A percentile compares a stretch with the other conserved stretches of the same genome.
These are phyloP conservation scores for Cryptomyrus ogoouensis DNA, from an alignment of 2,113 vertebrate genomes.

Conservation along the genomic window DNA sequence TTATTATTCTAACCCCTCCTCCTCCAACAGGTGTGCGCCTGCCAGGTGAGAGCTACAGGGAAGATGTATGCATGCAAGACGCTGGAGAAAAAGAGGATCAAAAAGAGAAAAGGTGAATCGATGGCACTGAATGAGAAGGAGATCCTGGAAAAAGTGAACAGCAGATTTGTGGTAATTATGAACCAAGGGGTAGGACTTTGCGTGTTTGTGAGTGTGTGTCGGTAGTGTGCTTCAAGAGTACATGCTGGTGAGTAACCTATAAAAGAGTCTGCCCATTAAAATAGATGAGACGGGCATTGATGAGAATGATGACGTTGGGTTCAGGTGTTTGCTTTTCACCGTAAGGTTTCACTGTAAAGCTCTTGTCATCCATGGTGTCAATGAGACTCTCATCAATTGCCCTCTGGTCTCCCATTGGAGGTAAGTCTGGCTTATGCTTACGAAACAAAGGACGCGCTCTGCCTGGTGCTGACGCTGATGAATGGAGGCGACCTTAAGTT, in stretches of 20 bases:
- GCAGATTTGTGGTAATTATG: conserved; percentile 94
- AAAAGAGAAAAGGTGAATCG: conserved; percentile 93
- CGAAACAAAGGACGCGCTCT: conserved; percentile 94
- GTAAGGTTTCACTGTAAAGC: neutral
- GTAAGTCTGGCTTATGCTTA: conserved; percentile 95
- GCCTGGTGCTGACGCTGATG: conserved; percentile 94
- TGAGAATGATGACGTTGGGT: neutral
- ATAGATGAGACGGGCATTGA: neutral
- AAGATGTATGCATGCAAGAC: conserved; percentile 99
- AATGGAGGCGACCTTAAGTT: conserved; percentile 97
- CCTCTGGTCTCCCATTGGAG: conserved; percentile 52
- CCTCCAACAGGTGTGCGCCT: conserved; percentile 80
- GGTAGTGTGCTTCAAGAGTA: neutral
- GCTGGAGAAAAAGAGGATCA: conserved; percentile 94
- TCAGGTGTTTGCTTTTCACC: neutral
- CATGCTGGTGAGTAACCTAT: too few species aligned
- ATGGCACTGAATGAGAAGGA: conserved; percentile 98
- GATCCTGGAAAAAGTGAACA: conserved; percentile 98
- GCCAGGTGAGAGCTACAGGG: conserved; percentile 92
- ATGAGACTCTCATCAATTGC: neutral
- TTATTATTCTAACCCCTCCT: neutral
- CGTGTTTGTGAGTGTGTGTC: neutral
- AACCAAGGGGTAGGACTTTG: neutral
- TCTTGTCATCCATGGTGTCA: neutral
- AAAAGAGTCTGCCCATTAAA: neutral